A percentile compares a stretch with the other conserved stretches of the same genome.
Conservation (phyloP, 2,797 vertebrate genomes). For the Takifugu rubripes region DNA sequence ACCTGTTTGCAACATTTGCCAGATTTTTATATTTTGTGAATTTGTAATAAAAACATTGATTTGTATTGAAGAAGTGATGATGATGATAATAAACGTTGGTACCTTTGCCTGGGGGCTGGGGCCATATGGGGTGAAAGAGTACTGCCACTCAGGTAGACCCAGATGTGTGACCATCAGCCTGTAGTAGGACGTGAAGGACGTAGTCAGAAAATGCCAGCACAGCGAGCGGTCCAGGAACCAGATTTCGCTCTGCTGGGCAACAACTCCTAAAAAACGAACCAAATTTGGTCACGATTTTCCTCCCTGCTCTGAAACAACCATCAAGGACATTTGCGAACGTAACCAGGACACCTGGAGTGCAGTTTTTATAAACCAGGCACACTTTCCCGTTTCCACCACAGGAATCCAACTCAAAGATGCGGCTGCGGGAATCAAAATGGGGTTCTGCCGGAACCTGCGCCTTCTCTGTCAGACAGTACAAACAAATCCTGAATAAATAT, state of each 20-base stretch:
- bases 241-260: constrained; percentile 83
- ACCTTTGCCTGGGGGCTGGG: constrained; percentile 95
- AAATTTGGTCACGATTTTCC: not conserved
- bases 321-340: not conserved
- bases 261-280: constrained; percentile 64
- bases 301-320: not conserved
- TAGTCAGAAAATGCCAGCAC: constrained; percentile 92
- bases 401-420: constrained; percentile 90
- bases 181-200: constrained; percentile 92
- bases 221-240: constrained; percentile 95
- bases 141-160: constrained; percentile 96
- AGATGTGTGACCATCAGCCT: constrained; percentile 92
- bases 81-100: constrained; percentile 13
- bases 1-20: not conserved
- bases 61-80: not conserved
- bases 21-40: not conserved
- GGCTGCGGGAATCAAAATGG: constrained; percentile 87
- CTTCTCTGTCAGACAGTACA: constrained; percentile 56
- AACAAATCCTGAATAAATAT: constrained; percentile 34
- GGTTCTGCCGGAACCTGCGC: constrained; percentile 74
- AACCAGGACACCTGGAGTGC: constrained; percentile 79
- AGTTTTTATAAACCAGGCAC: constrained; percentile 91
- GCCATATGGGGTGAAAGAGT: constrained; percentile 89
- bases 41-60: not conserved
- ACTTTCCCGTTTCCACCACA: constrained; percentile 92